A percentile compares a stretch with the other conserved stretches of the same genome.
These are phyloP conservation scores for Pachycephus smyrnensis DNA, from an alignment of 2,888 invertebrate species.

Conservation along the genomic window DNA sequence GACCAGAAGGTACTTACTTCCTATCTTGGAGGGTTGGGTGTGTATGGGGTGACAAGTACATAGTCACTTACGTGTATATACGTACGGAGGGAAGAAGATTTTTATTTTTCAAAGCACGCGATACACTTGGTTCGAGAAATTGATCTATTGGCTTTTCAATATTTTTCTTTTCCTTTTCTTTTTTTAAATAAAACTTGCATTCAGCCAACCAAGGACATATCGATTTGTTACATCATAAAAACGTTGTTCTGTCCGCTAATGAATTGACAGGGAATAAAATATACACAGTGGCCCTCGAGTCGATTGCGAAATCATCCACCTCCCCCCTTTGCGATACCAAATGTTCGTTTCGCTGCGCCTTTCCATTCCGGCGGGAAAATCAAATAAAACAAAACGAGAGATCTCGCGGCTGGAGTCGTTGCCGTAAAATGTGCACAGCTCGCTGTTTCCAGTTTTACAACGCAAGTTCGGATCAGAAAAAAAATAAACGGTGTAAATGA, in stretches of 20 bases:
- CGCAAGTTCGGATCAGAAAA: slow-evolving; percentile 42
- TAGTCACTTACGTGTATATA: not conserved
- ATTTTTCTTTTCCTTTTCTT: too few relatives aligned
- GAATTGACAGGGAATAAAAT: slow-evolving; percentile 34
- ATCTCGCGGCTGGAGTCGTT: slow-evolving; percentile 1
- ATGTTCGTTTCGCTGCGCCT: not conserved
- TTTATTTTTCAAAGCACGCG: too few relatives aligned
- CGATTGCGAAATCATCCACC: not conserved
- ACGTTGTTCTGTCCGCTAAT: slow-evolving; percentile 11
- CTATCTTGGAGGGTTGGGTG: slow-evolving; percentile 28
- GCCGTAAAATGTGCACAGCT: slow-evolving; percentile 41
- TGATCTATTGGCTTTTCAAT: too few relatives aligned
- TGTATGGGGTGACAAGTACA: slow-evolving; percentile 27
- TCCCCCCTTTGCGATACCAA: not conserved
- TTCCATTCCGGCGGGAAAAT: slow-evolving; percentile 1
- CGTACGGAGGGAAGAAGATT: too few relatives aligned
- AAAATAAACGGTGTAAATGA: slow-evolving; percentile 13
- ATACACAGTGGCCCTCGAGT: slow-evolving; percentile 29
- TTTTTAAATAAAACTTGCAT: too few relatives aligned
- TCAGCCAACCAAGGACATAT: too few relatives aligned
- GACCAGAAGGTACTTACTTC: slow-evolving; percentile 43
- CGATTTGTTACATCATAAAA: too few relatives aligned
- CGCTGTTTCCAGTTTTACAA: slow-evolving; percentile 51
- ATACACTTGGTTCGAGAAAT: too few relatives aligned
- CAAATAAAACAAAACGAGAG: slow-evolving; percentile 7